Evolutionary conservation across 1,140 invertebrate species (phyloP).

Genomic region (Harlomillsia oculata): DNA sequence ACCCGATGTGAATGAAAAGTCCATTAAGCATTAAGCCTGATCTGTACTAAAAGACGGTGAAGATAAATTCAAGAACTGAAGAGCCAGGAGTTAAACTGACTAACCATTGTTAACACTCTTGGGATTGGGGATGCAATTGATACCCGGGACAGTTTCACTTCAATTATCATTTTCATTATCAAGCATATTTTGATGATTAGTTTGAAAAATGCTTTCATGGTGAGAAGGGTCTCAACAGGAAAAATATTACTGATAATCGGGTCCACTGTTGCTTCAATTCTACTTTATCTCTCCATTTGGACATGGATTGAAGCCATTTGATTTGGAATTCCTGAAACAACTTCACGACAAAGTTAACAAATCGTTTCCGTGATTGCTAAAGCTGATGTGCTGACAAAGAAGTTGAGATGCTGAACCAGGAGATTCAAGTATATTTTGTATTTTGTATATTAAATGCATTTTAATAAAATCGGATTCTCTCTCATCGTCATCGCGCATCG

Average conservation of each 20-base stretch:
- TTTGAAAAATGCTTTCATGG: slow-evolving; percentile 83
- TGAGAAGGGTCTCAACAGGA: slow-evolving; percentile 79
- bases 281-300: slow-evolving; percentile 98
- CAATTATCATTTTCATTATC: slow-evolving; percentile 84
- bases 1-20: slow-evolving; percentile 65
- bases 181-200: slow-evolving; percentile 88
- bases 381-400: slow-evolving; percentile 85
- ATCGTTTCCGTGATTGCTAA: slow-evolving; percentile 98
- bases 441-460: too few species aligned
- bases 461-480: too few species aligned
- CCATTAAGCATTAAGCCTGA: too few species aligned
- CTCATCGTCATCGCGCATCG: too few species aligned
- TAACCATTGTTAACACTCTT: slow-evolving; percentile 91
- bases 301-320: slow-evolving; percentile 90
- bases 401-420: too few species aligned
- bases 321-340: slow-evolving; percentile 97
- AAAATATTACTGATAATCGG: slow-evolving; percentile 64
- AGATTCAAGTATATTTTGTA: too few species aligned
- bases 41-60: slow-evolving; percentile 79
- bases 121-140: slow-evolving; percentile 99
- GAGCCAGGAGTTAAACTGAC: slow-evolving; percentile 80
- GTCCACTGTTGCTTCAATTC: slow-evolving; percentile 96
- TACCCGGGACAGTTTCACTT: slow-evolving; percentile 83
- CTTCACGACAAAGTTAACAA: slow-evolving; percentile 97
- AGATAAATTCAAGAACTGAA: slow-evolving; percentile 80